Evolutionary conservation across 2,888 invertebrate species (phyloP), one percentile per base, ranked within the genome.

Genomic region (Phortica okadai): DNA sequence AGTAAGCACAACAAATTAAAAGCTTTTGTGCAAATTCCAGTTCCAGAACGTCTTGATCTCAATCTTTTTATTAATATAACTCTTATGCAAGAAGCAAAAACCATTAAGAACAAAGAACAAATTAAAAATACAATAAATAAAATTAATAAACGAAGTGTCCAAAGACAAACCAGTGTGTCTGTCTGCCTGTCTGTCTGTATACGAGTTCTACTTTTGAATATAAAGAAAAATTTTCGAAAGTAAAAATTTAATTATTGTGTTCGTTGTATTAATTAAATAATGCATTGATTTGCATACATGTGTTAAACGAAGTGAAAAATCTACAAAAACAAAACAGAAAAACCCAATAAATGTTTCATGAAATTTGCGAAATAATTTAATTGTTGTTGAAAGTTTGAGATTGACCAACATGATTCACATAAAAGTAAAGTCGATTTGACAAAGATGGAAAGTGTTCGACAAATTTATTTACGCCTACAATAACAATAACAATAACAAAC

Each of bases 391-490:
- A 21, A 25, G 21, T n/a, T 41, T 50, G 10, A 50, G 50, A 50
- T 50, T 50, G 50, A 50, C 50, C 50, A 50, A 50, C 8, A 50
- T 50, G 50, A 50, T 50, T 50, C 50, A 50, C 50, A 14, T 50
- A 50, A 8, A 50, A 50, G 14, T 14, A 72, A 72, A 14, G n/a
- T 1, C 33, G 25, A 56, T 72, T 72, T 56, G 11, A 56, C 56
- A 77, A 77, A 79, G 78, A 78, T 80, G 81, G 84, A 86, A 83
- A 87, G 85, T 82, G 85, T 82, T 76, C 85, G 81, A 76, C 76
- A 77, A 16, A 14, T 54, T 33, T 50, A 76, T 58, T 16, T 58
- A 16, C 21, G 66, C 74, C 75, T 77, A 44, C 64, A 67, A 78
- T 76, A 67, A 70, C 21, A 72, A 41, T 6, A 78, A 66, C 74